Base-by-base conservation (phyloP, 2,888 invertebrate genomes). In the Eupsilia transversa region DNA sequence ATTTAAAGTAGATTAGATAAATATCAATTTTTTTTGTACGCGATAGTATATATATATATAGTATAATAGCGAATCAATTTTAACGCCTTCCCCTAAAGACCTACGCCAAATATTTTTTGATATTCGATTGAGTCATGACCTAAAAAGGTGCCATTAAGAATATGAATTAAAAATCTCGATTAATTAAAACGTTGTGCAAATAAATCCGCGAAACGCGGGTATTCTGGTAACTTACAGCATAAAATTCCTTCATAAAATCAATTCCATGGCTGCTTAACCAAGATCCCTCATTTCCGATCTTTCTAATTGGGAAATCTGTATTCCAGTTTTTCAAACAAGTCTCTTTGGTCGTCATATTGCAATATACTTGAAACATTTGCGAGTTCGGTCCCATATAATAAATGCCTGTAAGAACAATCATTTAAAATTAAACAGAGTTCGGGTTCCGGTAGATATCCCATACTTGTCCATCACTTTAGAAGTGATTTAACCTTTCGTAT, bases 261-360 rank as follows among this genome's bases (percentile, higher is more conserved):
- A 49, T 49, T 49, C n/a, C n/a, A 27, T 2, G 10, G 1, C 1
- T 0, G 30, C 41, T 67, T 67, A 67, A 10, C 67, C 57, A 67
- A 30, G 30, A 30, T 5, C 23, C 41, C 5, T 41, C 23, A 4
- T 14, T 5, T 57, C 5, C 14, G 6, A 66, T 38, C 4, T 2
- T 4, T 1, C 14, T 20, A 6, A 20, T 3, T 12, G 0, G 0
- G 12, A 6, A 6, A 20, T 0, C 1, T 9, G 1, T 0, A 9
- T 20, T 4, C 3, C 0, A 2, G 3, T 3, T 3, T 23, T 14
- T n/a, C 20, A 61, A 4, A 33, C 68, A 68, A n/a, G 68, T 68
- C 33, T 68, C 63, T 12, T 43, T n/a, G 12, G 68, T 61, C 33
- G 3, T 12, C 68, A 68, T 68, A 68, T 68, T 43, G n/a, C 68